phyloP scores from a whole-genome alignment of 2,888 invertebrate genomes.

The Torymus tubicola region DNA sequence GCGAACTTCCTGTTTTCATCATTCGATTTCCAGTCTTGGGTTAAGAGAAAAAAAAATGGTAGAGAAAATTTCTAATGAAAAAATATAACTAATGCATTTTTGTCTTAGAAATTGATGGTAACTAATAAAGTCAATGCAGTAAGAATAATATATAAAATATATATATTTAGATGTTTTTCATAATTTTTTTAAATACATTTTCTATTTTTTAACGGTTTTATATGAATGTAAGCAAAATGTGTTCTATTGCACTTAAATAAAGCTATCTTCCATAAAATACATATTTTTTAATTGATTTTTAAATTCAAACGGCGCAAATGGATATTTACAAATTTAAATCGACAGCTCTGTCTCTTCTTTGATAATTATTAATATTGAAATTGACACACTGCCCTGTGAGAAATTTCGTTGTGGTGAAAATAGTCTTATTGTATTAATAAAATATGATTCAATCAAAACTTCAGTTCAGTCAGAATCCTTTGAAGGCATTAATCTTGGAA shows the following conservation, averaged over 20 bases:
- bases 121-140: constrained; percentile 48
- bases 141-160: constrained; percentile 40
- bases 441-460: too few relatives aligned
- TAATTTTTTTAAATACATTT: constrained; percentile 36
- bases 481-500: too few relatives aligned
- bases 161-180: constrained; percentile 35
- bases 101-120: constrained; percentile 25
- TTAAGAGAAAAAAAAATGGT: neutral
- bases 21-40: constrained; percentile 11
- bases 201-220: constrained; percentile 52
- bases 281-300: constrained; percentile 50
- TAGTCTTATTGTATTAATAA: too few relatives aligned
- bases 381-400: constrained; percentile 7
- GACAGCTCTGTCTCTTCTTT: constrained; percentile 20
- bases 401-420: too few relatives aligned
- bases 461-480: too few relatives aligned
- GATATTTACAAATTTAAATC: constrained; percentile 30
- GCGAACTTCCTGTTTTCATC: constrained; percentile 22
- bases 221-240: constrained; percentile 43
- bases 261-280: constrained; percentile 39
- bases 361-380: constrained; percentile 23
- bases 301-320: constrained; percentile 2
- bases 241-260: constrained; percentile 46
- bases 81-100: constrained; percentile 15
- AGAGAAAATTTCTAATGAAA: constrained; percentile 6